Base-by-base conservation (phyloP, 2,888 invertebrate species). In the Globia sparganii region DNA sequence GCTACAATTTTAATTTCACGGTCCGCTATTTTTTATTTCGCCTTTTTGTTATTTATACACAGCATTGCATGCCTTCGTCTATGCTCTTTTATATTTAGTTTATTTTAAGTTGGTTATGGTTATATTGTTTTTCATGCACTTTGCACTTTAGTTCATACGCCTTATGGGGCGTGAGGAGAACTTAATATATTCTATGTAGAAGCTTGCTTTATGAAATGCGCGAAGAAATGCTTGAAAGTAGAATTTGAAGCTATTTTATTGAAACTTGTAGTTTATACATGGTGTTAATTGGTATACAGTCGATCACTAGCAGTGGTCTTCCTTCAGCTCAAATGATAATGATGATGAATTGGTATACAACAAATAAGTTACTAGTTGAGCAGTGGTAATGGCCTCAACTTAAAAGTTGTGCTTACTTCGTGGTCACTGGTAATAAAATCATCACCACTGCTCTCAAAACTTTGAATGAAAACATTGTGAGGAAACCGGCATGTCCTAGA, bases 41-140 rank as follows among this genome's bases (percentile, higher is more conserved):
- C 69, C 64, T 73, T 49, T 61, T 69, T 67, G 70, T 67, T 82
- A 68, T 84, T 73, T 83, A 69, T 37, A 83, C 84, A 89, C 88
- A 88, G 90, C 90, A 88, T 87, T 88, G 88, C 90, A 90, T 88
- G 88, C 90, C 86, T 87, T 76, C 72, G 87, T 88, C 89, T 88
- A 58, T 74, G 83, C 84, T 85, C 86, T 75, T 87, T 85, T 89
- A 77, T 88, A 84, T 83, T 84, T 87, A 87, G 80, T 79, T 88
- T 78, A 64, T 86, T 80, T 40, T 86, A 83, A 82, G 66, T 77
- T 76, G 83, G 84, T 85, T 85, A 76, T 53, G 79, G 79, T 77
- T 58, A 37, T 67, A 76, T 72, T 72, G 61, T 68, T 61, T 28
- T 56, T 68, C 21, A 65, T 65, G 75, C 71, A 70, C 68, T 78